A percentile compares a stretch with the other conserved stretches of the same genome.
phyloP scores from a whole-genome alignment of 2,797 vertebrate species.

The Neostethus bicornis region DNA sequence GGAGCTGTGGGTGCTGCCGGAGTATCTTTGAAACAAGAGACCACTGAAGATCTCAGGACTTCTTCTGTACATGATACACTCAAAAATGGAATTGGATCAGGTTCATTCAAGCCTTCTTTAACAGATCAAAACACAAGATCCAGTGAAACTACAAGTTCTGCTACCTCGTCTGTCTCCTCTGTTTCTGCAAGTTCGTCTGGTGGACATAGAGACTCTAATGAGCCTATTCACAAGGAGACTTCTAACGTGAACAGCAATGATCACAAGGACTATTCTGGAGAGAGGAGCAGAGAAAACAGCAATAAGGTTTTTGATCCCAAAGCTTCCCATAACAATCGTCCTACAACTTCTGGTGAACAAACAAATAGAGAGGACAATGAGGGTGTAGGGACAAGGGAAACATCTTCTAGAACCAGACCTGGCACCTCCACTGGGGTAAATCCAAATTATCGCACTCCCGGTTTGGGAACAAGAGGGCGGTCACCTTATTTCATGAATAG shows the following conservation, averaged over 20 bases:
- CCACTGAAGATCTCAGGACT: conserved; percentile 61
- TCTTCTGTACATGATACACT: conserved; percentile 57
- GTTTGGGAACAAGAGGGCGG: conserved; percentile 60
- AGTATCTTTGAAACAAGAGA: conserved; percentile 67
- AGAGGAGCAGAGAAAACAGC: conserved; percentile 44
- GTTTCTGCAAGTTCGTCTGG: conserved; percentile 33
- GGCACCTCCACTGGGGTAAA: conserved; percentile 46
- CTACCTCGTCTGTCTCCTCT: conserved; percentile 49
- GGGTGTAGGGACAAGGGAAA: conserved; percentile 46
- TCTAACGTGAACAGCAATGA: conserved; percentile 47
- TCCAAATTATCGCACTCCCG: conserved; percentile 53
- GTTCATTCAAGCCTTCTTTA: conserved; percentile 56
- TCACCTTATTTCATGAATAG: conserved; percentile 67
- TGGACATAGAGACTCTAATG: conserved; percentile 53
- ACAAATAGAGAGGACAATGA: conserved; percentile 61
- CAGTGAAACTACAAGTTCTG: conserved; percentile 47
- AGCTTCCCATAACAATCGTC: conserved; percentile 53
- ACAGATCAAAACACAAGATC: conserved; percentile 48
- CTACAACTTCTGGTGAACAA: conserved; percentile 46
- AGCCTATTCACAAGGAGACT: conserved; percentile 42
- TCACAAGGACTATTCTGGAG: conserved; percentile 55
- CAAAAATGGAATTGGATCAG: conserved; percentile 53
- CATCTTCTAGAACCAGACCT: conserved; percentile 46
- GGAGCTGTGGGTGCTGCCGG: conserved; percentile 65
- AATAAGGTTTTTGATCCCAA: conserved; percentile 51